Percentiles rank a stretch among this genome's conserved stretches.
phyloP scores from a whole-genome alignment of 2,113 vertebrate species.

The Pleuronectes platessa region DNA sequence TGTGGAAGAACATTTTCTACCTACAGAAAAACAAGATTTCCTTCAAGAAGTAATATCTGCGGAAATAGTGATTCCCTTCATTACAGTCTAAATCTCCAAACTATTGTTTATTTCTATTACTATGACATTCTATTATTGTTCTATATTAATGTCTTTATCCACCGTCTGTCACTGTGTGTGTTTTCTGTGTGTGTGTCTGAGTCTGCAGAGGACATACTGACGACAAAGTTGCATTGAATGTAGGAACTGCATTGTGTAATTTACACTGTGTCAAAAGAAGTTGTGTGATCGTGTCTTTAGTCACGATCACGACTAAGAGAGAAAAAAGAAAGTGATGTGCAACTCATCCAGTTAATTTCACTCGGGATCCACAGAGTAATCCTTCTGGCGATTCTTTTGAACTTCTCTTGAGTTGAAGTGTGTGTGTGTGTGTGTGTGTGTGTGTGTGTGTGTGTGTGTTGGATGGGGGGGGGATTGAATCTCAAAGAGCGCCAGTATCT shows the following conservation, averaged over 20 bases:
- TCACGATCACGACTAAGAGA: conserved; percentile 23
- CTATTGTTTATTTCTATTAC: too few species aligned
- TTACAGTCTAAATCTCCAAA: too few species aligned
- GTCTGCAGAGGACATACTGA: too few species aligned
- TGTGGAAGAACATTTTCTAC: too few species aligned
- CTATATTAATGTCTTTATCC: too few species aligned
- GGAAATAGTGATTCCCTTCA: too few species aligned
- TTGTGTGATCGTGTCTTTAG: not conserved
- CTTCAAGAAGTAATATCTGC: too few species aligned
- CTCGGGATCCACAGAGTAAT: conserved; percentile 25
- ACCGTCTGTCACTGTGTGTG: too few species aligned
- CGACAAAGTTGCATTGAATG: too few species aligned
- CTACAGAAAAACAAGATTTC: not conserved
- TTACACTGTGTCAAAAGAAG: not conserved
- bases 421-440: not conserved
- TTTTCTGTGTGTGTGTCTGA: too few species aligned
- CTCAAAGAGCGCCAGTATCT: conserved; percentile 47
- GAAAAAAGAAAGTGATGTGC: conserved; percentile 10
- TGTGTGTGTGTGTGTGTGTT: too few species aligned
- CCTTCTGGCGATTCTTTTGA: conserved; percentile 55
- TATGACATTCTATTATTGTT: too few species aligned
- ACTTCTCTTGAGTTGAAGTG: conserved; percentile 29
- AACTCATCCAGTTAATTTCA: conserved; percentile 43
- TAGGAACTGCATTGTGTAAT: not conserved
- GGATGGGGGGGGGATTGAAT: conserved; percentile 27